A percentile compares a stretch with the other conserved stretches of the same genome.
Evolutionary conservation across 1,140 invertebrate genomes (phyloP).

Genomic region (Heliconius hermathena): DNA sequence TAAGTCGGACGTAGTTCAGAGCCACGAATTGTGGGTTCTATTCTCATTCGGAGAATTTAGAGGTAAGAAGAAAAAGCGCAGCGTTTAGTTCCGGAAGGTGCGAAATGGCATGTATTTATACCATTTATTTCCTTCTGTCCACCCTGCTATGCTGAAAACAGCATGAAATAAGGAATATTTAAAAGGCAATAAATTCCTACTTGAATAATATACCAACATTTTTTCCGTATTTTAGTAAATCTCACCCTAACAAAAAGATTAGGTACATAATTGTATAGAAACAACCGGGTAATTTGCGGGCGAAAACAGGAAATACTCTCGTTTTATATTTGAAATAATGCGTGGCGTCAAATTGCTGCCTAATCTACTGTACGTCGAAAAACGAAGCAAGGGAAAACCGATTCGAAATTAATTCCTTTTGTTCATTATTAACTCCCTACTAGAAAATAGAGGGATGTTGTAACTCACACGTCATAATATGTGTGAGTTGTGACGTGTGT

Average conservation of each 20-base stretch:
- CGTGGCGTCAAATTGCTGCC: neutral
- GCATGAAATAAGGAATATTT: too few relatives aligned
- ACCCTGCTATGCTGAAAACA: too few relatives aligned
- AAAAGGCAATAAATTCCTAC: too few relatives aligned
- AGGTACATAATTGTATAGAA: neutral
- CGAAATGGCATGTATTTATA: too few relatives aligned
- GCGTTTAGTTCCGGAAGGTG: too few relatives aligned
- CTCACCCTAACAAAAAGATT: neutral
- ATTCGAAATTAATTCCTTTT: neutral
- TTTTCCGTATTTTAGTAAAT: neutral
- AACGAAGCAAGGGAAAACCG: neutral
- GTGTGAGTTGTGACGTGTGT: too few relatives aligned
- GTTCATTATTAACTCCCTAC: neutral
- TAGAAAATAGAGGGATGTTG: too few relatives aligned
- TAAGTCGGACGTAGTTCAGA: too few relatives aligned
- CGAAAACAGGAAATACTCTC: neutral
- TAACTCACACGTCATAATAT: too few relatives aligned
- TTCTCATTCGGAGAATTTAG: too few relatives aligned
- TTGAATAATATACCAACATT: neutral
- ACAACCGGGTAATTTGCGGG: neutral
- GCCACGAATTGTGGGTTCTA: too few relatives aligned
- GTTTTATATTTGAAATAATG: neutral
- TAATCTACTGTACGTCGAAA: neutral
- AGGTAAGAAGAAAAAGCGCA: neutral
- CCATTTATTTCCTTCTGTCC: too few relatives aligned